Percentiles rank a stretch among this genome's conserved stretches.
phyloP scores from a whole-genome alignment of 2,888 invertebrate genomes.

The Dryadula phaetusa region DNA sequence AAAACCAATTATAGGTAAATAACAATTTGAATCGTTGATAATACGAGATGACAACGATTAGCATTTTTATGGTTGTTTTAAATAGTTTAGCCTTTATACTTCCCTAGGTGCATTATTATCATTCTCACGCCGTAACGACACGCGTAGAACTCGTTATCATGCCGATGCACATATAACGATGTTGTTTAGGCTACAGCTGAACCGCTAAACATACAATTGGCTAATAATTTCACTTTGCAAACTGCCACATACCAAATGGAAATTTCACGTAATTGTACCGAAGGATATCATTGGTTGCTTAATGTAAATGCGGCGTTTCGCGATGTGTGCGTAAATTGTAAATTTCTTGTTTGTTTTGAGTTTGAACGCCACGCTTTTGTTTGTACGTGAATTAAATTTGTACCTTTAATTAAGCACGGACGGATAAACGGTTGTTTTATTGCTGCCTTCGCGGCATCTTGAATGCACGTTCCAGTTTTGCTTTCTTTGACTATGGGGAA shows the following conservation, averaged over 20 bases:
- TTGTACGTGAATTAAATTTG: constrained; percentile 45
- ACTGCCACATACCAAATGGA: constrained; percentile 68
- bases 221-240: constrained; percentile 68
- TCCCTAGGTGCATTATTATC: constrained; percentile 29
- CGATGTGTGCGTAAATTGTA: constrained; percentile 52
- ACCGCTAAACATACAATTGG: constrained; percentile 66
- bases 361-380: constrained; percentile 46
- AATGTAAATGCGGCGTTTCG: constrained; percentile 67
- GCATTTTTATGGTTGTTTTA: constrained; percentile 12
- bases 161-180: constrained; percentile 59
- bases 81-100: constrained; percentile 21
- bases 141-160: constrained; percentile 57
- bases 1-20: constrained; percentile 47
- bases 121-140: constrained; percentile 47
- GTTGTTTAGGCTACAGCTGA: constrained; percentile 59
- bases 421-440: constrained; percentile 36
- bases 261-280: constrained; percentile 63
- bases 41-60: background rate
- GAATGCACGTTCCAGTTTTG: constrained; percentile 27
- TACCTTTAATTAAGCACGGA: constrained; percentile 48
- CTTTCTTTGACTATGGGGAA: constrained; percentile 23
- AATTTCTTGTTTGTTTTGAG: constrained; percentile 50
- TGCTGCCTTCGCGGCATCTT: constrained; percentile 17
- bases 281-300: constrained; percentile 61
- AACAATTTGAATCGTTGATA: background rate